Percentiles rank a stretch among this genome's conserved stretches.
Conservation (phyloP, 2,888 invertebrate genomes). For the Exocentrus adspersus region DNA sequence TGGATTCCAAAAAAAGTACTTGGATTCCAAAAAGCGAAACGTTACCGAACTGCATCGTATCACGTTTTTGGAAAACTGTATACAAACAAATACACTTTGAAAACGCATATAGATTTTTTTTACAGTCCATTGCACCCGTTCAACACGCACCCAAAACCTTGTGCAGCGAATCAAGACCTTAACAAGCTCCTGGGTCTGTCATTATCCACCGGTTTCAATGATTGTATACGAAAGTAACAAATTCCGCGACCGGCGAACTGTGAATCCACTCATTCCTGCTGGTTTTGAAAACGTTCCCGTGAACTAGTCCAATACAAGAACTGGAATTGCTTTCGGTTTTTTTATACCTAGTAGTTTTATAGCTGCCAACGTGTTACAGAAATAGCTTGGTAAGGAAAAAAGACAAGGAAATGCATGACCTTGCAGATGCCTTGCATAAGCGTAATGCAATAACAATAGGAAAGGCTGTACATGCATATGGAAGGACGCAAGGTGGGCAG, state of each 20-base stretch:
- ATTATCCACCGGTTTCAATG: background rate
- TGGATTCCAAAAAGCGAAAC: background rate
- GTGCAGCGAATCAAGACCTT: no score
- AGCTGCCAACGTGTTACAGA: no score
- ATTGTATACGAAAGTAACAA: background rate
- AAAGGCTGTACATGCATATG: no score
- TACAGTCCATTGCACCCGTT: no score
- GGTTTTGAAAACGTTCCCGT: background rate
- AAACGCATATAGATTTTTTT: no score
- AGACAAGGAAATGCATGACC: background rate
- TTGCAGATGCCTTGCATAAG: background rate
- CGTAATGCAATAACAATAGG: no score
- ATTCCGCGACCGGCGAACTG: background rate
- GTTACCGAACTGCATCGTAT: background rate
- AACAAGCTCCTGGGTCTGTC: no score
- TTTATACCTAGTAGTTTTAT: no score
- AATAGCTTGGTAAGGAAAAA: background rate
- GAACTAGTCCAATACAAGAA: background rate
- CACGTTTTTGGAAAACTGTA: background rate
- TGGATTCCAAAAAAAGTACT: no score
- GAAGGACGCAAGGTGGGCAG: no score
- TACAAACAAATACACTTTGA: background rate
- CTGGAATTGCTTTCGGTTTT: no score
- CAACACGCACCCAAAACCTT: no score
- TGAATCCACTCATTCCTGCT: background rate